Percentiles rank a stretch among this genome's conserved stretches.
Conservation (phyloP, 2,113 vertebrate species). For the Mus pahari region DNA sequence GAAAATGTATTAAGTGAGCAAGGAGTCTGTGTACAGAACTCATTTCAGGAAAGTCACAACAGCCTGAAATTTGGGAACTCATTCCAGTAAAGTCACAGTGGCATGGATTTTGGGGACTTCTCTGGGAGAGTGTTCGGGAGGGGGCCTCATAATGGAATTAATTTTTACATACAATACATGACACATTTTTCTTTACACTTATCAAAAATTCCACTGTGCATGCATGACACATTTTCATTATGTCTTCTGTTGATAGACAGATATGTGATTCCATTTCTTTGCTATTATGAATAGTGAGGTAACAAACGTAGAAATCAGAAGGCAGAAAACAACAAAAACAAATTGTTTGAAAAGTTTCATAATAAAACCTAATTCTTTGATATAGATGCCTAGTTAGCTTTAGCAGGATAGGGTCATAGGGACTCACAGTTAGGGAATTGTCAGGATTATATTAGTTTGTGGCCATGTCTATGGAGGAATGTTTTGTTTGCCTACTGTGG, state of each 20-base stretch:
- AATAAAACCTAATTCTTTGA: background rate
- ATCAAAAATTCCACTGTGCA: background rate
- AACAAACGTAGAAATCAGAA: rapidly evolving
- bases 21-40: background rate
- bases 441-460: background rate
- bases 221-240: background rate
- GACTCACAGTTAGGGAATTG: background rate
- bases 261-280: background rate
- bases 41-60: no score
- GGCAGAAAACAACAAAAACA: background rate
- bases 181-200: no score
- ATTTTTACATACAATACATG: rapidly evolving
- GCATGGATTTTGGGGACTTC: background rate
- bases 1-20: rapidly evolving
- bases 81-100: no score
- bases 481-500: background rate
- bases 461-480: background rate
- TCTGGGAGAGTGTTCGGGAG: rapidly evolving
- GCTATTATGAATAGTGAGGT: background rate
- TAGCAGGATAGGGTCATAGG: background rate
- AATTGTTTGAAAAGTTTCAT: background rate
- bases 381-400: background rate
- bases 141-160: rapidly evolving
- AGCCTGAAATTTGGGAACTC: background rate
- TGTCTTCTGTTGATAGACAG: background rate